Conservation (phyloP, 2,797 vertebrate genomes). For the Enteromius thamalakanensis region DNA sequence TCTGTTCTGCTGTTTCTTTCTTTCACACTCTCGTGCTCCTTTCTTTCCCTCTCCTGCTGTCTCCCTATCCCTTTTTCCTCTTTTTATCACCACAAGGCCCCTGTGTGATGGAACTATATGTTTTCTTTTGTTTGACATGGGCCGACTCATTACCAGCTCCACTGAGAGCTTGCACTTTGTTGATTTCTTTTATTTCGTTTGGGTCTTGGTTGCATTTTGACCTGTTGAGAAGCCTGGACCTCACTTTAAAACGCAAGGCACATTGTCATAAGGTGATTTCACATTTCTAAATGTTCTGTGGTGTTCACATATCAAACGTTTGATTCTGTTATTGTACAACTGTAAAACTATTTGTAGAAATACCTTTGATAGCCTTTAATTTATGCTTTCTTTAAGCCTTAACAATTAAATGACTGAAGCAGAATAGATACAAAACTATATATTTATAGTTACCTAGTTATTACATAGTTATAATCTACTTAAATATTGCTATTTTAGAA, state of each 20-base stretch:
- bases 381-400: background rate
- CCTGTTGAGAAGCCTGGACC: conserved; percentile 1
- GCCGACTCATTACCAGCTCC: conserved; percentile 18
- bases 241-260: background rate
- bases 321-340: background rate
- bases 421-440: background rate
- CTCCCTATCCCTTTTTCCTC: conserved; percentile 52
- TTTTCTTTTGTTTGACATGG: conserved; percentile 63
- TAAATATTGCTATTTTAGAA: background rate
- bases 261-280: background rate
- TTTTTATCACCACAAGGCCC: conserved; percentile 41
- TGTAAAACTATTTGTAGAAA: background rate
- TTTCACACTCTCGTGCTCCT: conserved; percentile 63
- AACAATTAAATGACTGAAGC: background rate
- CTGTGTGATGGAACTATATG: conserved; percentile 44
- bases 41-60: conserved; percentile 72
- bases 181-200: conserved; percentile 38
- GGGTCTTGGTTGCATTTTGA: conserved; percentile 44
- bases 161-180: background rate
- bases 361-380: background rate
- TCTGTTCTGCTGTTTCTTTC: conserved; percentile 83
- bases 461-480: background rate
- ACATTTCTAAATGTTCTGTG: background rate
- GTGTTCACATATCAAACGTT: background rate
- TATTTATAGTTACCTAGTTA: background rate